Base-by-base conservation (phyloP, 2,888 invertebrate genomes). In the Willowsia nigromaculata region DNA sequence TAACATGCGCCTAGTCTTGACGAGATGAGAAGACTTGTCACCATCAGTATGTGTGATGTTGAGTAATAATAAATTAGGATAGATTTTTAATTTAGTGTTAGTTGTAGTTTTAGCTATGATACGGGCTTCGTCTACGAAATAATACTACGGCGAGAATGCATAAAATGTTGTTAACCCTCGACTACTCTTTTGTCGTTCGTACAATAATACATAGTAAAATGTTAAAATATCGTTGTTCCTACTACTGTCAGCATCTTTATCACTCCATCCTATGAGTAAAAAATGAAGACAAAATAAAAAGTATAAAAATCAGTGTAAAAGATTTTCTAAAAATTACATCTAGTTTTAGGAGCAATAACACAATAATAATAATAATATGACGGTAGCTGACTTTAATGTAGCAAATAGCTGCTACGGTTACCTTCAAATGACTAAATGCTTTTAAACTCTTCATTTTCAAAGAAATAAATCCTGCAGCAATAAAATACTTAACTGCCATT, bases 261-360 rank as follows among this genome's bases (percentile, higher is more conserved):
- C 59, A 15, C 27, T 62, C 5, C 50, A n/a, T n/a, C n/a, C n/a
- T n/a, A n/a, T 50, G 27, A 62, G 59, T 62, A 62, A 5, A 62
- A 62, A 50, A 62, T 62, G 59, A 62, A 62, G 59, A 62, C 9
- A 62, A 18, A 53, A 53, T 15, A 18, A 62, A 62, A 62, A 30
- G 59, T 62, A 62, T 62, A 62, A 62, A 62, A 62, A 62, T 15
- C 59, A 68, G n/a, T 68, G 65, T 37, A 68, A 68, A 68, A 68
- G 37, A 59, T n/a, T n/a, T n/a, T n/a, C n/a, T n/a, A n/a, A 65
- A 3, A 15, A n/a, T 65, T 65, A 65, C 18, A 33, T 33, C 33
- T 25, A 59, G 27, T 59, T 9, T 18, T 18, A 18, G 40, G 3
- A 68, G 37, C 40, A 37, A 40, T 68, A 65, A 11, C 6, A 65